Base-by-base conservation (phyloP, 2,888 invertebrate genomes). In the Ophion ellenae region DNA sequence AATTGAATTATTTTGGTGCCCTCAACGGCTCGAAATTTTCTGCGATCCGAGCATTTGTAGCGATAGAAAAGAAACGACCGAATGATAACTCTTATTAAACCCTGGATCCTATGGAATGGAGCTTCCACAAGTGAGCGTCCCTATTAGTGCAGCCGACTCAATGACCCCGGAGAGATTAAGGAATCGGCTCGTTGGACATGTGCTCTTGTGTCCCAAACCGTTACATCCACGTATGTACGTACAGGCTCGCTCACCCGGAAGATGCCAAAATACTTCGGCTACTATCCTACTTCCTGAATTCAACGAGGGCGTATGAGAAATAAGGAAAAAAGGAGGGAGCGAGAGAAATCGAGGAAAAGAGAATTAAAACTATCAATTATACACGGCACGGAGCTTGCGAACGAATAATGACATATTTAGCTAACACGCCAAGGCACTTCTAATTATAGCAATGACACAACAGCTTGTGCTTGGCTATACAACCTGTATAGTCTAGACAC, bases 191-290 rank as follows among this genome's bases (percentile, higher is more conserved):
- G 85, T 83, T 83, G 83, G 80, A 69, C 83, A 80, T 75, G 20
- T 45, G 36, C 28, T 10, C 11, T 63, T 47, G 20, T 74, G 53
- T 53, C 63, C 11, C 36, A 40, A 32, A 20, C 67, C 36, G 74
- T 28, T 47, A 20, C 20, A 63, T 71, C 32, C 59, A 20, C 79
- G 78, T 70, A 75, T 70, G 67, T 36, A 45, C 24, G 69, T 59
- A 53, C 10, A 47, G 67, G 82, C 81, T 81, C 75, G 84, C 71
- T 81, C 77, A 84, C 81, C 81, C 81, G 86, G 78, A 84, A 84
- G 73, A 84, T 57, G 70, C 73, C 47, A 70, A 64, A 69, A 53
- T n/a, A 9, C 36, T 24, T 17, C 36, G n/a, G 7, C n/a, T 47
- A 67, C 53, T 40, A 70, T 47, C 61, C 81, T 24, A 24, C 24